phyloP scores from a whole-genome alignment of 2,888 invertebrate genomes.

The Caenorhabditis sp. region DNA sequence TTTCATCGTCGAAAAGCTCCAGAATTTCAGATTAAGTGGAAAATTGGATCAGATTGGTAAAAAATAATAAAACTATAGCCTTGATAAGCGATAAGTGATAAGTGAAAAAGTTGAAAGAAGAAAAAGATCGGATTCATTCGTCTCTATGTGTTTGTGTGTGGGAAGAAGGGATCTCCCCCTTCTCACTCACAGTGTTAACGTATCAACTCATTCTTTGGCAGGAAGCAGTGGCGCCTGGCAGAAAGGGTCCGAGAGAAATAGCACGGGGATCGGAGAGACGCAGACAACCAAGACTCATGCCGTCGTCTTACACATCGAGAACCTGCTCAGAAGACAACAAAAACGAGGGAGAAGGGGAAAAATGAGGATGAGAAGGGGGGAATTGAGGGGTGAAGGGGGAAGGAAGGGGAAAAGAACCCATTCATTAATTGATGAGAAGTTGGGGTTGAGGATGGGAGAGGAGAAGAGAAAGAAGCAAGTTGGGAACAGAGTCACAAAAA shows the following conservation, averaged over 20 bases:
- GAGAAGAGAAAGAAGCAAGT: too few relatives aligned
- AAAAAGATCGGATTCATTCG: too few relatives aligned
- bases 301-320: slow-evolving; percentile 40
- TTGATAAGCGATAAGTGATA: slow-evolving; percentile 8
- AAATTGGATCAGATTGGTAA: slow-evolving; percentile 11
- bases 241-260: slow-evolving; percentile 1
- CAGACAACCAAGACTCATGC: slow-evolving; percentile 45
- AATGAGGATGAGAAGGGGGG: slow-evolving; percentile 22
- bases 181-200: slow-evolving; percentile 53
- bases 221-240: slow-evolving; percentile 26
- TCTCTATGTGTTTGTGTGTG: slow-evolving; percentile 31
- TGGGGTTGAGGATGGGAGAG: too few relatives aligned
- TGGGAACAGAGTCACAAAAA: too few relatives aligned
- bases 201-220: slow-evolving; percentile 49
- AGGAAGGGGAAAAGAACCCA: too few relatives aligned
- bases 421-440: slow-evolving; percentile 33
- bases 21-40: too few relatives aligned
- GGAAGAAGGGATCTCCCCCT: too few relatives aligned
- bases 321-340: slow-evolving; percentile 28
- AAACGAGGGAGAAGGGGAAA: slow-evolving; percentile 16
- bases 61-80: not conserved
- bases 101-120: slow-evolving; percentile 19
- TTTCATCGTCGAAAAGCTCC: slow-evolving; percentile 43
- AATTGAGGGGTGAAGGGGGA: not conserved
- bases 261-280: slow-evolving; percentile 5